Evolutionary conservation across 2,113 vertebrate genomes (phyloP).

Genomic region (Ciconia stormi): DNA sequence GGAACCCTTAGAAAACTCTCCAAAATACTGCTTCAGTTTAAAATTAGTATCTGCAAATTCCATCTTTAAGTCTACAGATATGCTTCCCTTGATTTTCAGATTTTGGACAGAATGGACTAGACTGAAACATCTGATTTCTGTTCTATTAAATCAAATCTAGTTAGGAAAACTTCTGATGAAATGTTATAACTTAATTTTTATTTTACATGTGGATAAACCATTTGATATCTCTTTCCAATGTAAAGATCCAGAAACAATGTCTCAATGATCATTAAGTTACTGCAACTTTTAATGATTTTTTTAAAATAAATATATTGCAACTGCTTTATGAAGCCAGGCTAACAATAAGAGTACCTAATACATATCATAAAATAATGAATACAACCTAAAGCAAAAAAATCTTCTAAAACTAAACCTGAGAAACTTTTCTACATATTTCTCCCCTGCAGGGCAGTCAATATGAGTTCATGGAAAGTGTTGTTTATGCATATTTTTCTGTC

Average conservation of each 20-base stretch:
- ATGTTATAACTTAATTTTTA: neutral
- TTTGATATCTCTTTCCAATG: neutral
- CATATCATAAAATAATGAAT: neutral
- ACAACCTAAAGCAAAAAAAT: neutral
- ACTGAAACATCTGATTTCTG: neutral
- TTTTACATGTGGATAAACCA: neutral
- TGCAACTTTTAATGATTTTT: neutral
- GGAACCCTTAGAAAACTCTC: neutral
- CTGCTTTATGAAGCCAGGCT: neutral
- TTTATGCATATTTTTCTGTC: neutral
- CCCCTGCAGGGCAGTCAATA: neutral
- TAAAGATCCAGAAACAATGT: neutral
- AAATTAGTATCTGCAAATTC: neutral
- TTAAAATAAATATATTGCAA: neutral
- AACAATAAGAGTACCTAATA: neutral
- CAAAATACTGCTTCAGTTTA: neutral
- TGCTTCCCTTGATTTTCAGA: neutral
- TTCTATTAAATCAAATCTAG: neutral
- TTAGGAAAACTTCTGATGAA: neutral
- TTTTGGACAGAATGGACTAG: neutral
- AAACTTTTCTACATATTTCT: neutral
- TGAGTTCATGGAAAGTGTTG: neutral
- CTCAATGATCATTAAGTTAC: neutral
- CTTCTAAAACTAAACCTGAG: neutral
- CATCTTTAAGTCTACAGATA: neutral